Base-by-base conservation (phyloP, 2,113 vertebrate species). In the Hipposideros armiger region DNA sequence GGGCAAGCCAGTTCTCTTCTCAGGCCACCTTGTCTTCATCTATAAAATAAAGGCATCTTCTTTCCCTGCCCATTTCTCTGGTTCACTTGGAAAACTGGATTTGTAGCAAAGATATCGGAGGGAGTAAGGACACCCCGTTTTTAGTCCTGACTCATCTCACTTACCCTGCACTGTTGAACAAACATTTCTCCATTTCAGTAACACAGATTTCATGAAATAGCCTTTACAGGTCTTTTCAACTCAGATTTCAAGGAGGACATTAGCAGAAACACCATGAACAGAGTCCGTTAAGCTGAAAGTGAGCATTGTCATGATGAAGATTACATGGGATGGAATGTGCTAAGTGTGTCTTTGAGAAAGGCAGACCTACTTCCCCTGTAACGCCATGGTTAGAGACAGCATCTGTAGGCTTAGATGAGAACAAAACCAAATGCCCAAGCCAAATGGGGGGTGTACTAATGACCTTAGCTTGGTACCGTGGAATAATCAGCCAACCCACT, bases 161-260 rank as follows among this genome's bases (percentile, higher is more conserved):
- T 69, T 47, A 70, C n/a, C 82, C 1, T 52, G 42, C 22, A 42
- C 9, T 24, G 1, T 32, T 90, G 69, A 66, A 76, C 17, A 81
- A 56, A 50, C 80, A 26, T 88, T 84, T 94, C 24, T 80, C 76
- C 15, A 76, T 76, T 87, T 87, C 54, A 58, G 5, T 10, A 85
- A 69, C 2, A 45, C 28, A 91, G 5, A n/a, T 60, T 81, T 94
- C 24, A 11, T 45, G 24, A 81, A 95, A 70, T 74, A n/a, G 26
- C 58, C 14, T 81, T 4, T 72, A 56, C 4, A 62, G 26, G 17
- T 85, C 24, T 5, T 91, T 95, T 89, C 40, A 77, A 54, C 16
- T 90, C 50, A 66, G 10, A 93, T 84, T 88, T 93, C n/a, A 91
- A 64, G 60, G 77, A 70, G 24, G 11, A 30, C 47, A 73, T 54